These are phyloP conservation scores for Mythimna albipuncta DNA, from an alignment of 2,888 invertebrate genomes.

Conservation along the genomic window DNA sequence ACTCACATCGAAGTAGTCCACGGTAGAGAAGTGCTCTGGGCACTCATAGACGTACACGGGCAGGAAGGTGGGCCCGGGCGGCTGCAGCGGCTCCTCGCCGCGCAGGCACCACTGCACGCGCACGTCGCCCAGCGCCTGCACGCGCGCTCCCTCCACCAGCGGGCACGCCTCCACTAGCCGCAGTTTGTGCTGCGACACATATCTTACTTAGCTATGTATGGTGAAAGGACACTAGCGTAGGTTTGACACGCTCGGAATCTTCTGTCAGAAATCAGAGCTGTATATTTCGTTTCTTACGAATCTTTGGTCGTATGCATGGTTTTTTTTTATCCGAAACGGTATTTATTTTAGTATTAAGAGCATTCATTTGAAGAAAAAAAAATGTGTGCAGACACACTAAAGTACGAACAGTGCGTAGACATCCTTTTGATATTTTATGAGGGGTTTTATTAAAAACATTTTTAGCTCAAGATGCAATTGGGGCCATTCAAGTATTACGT, in stretches of 20 bases:
- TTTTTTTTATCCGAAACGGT: no score
- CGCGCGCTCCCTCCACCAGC: constrained; percentile 75
- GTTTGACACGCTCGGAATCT: constrained; percentile 35
- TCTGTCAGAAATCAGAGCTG: constrained; percentile 22
- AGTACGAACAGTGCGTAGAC: no score
- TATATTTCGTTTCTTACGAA: not conserved
- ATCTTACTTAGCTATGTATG: not conserved
- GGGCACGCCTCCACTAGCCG: constrained; percentile 92
- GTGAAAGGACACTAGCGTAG: not conserved
- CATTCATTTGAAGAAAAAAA: no score
- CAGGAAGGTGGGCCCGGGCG: constrained; percentile 91
- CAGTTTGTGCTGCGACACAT: constrained; percentile 91
- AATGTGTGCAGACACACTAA: no score
- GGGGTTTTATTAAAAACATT: no score
- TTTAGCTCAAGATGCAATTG: no score
- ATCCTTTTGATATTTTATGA: no score
- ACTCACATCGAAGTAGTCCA: constrained; percentile 93
- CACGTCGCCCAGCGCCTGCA: constrained; percentile 48
- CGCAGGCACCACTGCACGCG: constrained; percentile 92
- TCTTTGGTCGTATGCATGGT: not conserved
- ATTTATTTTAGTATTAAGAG: no score
- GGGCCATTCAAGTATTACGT: no score
- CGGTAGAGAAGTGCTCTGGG: constrained; percentile 95
- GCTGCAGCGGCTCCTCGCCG: constrained; percentile 90
- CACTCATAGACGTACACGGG: constrained; percentile 95